Conservation (phyloP, 2,113 vertebrate species). For the rabbit (Oryctolagus cuniculus) region DNA sequence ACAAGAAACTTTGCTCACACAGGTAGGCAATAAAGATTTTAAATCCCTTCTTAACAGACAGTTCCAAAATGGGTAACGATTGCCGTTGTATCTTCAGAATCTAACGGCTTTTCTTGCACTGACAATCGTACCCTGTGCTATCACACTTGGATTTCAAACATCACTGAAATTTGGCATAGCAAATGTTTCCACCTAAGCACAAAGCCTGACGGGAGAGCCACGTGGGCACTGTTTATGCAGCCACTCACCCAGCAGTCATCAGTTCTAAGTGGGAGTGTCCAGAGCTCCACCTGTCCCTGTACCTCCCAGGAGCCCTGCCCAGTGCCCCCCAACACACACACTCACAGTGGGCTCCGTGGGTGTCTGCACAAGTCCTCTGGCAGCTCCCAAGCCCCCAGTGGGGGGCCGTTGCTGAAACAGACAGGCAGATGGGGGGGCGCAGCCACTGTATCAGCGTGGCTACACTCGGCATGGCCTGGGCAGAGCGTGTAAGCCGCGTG, state of each 20-base stretch:
- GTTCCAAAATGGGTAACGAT: constrained; percentile 56
- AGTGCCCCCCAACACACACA: no score
- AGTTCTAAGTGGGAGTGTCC: not conserved
- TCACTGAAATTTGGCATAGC: constrained; percentile 60
- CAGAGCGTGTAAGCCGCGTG: not conserved
- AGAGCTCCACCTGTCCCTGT: not conserved
- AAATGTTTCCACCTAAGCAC: constrained; percentile 26
- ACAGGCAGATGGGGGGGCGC: not conserved
- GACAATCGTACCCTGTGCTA: constrained; percentile 48
- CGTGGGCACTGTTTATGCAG: not conserved
- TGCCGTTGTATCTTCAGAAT: constrained; percentile 65
- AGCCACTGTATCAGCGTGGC: not conserved
- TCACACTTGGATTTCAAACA: constrained; percentile 59
- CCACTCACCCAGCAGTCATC: not conserved
- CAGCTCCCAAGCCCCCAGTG: not conserved
- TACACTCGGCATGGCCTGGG: no score
- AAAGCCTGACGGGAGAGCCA: not conserved
- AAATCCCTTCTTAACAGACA: constrained; percentile 71
- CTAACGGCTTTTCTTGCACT: constrained; percentile 57
- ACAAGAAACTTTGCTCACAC: constrained; percentile 65
- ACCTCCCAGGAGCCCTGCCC: not conserved
- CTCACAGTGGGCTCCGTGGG: not conserved
- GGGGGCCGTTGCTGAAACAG: not conserved
- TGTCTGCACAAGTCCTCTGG: not conserved
- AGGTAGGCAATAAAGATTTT: constrained; percentile 64